Conservation (phyloP, 2,797 vertebrate species). For the Silurus lanzhouensis region DNA sequence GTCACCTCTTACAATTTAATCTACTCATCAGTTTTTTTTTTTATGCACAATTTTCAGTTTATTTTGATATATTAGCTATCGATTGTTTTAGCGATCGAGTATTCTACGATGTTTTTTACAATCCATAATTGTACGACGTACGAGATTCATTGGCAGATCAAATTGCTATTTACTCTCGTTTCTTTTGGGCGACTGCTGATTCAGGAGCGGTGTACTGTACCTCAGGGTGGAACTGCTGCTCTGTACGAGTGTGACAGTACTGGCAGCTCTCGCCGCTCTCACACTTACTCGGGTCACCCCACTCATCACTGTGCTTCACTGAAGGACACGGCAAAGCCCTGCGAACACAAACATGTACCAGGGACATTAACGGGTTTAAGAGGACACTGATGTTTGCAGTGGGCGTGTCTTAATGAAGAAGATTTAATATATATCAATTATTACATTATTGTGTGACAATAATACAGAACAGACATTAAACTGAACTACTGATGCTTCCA, state of each 20-base stretch:
- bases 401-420: not conserved
- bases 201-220: slow-evolving; percentile 63
- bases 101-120: not conserved
- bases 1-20: too few relatives aligned
- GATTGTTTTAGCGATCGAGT: too few relatives aligned
- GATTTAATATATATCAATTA: too few relatives aligned
- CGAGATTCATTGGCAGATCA: too few relatives aligned
- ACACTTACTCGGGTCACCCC: slow-evolving; percentile 98
- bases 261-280: slow-evolving; percentile 93
- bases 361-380: too few relatives aligned
- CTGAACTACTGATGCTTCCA: too few relatives aligned
- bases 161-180: not conserved
- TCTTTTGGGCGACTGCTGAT: not conserved
- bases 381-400: not conserved
- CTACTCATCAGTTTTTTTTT: not conserved
- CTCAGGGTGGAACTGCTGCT: slow-evolving; percentile 99
- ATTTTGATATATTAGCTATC: not conserved
- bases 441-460: too few relatives aligned
- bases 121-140: not conserved
- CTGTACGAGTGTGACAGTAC: slow-evolving; percentile 96
- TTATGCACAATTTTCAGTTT: not conserved
- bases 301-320: slow-evolving; percentile 97
- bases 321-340: slow-evolving; percentile 94
- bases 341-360: slow-evolving; percentile 7
- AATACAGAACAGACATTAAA: too few relatives aligned